These are phyloP conservation scores for Cliona cf. orientalis DNA, from an alignment of 37 sponge, comb jelly and placozoan species.

Conservation along the genomic window DNA sequence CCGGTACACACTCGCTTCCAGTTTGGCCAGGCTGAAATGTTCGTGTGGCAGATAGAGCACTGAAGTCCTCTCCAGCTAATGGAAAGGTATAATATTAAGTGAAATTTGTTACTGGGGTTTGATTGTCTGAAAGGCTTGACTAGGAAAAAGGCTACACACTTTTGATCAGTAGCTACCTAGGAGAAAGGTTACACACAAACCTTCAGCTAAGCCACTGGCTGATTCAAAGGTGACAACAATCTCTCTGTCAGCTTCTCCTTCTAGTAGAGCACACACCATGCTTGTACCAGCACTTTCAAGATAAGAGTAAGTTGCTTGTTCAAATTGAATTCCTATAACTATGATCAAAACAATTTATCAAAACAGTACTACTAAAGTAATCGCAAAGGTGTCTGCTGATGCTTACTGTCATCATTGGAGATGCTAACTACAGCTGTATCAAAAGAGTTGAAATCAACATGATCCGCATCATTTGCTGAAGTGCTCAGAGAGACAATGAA, in stretches of 20 bases:
- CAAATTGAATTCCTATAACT: not conserved
- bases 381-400: too few species aligned
- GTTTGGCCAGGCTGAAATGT: not conserved
- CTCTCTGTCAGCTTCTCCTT: not conserved
- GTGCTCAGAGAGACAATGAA: not conserved
- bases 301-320: not conserved
- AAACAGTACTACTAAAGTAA: too few species aligned
- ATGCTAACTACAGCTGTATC: not conserved
- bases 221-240: not conserved
- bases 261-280: not conserved
- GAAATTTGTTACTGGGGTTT: too few species aligned
- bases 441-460: not conserved
- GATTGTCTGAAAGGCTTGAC: too few species aligned
- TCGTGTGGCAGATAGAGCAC: not conserved
- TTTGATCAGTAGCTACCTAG: too few species aligned
- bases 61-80: too few species aligned
- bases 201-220: not conserved
- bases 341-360: too few species aligned
- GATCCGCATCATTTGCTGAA: not conserved
- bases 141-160: too few species aligned
- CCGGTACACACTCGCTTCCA: not conserved
- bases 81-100: too few species aligned
- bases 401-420: not conserved
- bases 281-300: not conserved
- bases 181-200: too few species aligned